phyloP scores from a whole-genome alignment of 2,113 vertebrate genomes.

The Strix aluco region DNA sequence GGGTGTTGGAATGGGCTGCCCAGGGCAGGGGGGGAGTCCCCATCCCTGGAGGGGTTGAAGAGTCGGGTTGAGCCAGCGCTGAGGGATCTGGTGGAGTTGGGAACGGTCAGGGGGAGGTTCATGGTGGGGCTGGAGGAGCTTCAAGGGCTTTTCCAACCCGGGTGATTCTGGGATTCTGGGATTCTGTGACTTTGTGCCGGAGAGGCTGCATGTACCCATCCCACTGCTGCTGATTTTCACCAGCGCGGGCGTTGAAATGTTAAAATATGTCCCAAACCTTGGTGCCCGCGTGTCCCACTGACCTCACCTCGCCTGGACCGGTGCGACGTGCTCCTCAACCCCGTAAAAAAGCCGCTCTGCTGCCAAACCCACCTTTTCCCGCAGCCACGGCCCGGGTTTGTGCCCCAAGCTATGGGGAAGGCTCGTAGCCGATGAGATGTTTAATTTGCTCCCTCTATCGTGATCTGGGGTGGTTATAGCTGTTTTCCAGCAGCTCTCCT shows the following conservation, averaged over 20 bases:
- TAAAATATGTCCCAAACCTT: background rate
- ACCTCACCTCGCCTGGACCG: fast-evolving
- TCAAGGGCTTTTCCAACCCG: too few species aligned
- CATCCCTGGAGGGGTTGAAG: too few species aligned
- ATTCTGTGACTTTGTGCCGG: background rate
- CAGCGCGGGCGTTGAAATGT: fast-evolving
- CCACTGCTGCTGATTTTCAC: fast-evolving
- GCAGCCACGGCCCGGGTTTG: background rate
- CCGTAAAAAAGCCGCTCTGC: too few species aligned
- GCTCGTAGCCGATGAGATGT: fast-evolving
- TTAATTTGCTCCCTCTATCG: background rate
- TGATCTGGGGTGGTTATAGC: background rate
- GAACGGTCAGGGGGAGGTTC: too few species aligned
- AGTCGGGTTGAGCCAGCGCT: too few species aligned
- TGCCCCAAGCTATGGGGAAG: background rate
- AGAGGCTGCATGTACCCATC: background rate
- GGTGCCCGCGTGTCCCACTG: fast-evolving
- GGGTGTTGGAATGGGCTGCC: too few species aligned
- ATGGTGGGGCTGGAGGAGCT: too few species aligned
- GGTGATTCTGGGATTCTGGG: too few species aligned
- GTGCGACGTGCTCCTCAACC: fast-evolving
- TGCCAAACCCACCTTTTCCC: background rate
- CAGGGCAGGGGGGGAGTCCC: too few species aligned
- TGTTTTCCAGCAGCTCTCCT: background rate
- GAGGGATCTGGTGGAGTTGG: too few species aligned